These are phyloP conservation scores for Hyposoter dolosus DNA, from an alignment of 2,888 invertebrate species.

Conservation along the genomic window DNA sequence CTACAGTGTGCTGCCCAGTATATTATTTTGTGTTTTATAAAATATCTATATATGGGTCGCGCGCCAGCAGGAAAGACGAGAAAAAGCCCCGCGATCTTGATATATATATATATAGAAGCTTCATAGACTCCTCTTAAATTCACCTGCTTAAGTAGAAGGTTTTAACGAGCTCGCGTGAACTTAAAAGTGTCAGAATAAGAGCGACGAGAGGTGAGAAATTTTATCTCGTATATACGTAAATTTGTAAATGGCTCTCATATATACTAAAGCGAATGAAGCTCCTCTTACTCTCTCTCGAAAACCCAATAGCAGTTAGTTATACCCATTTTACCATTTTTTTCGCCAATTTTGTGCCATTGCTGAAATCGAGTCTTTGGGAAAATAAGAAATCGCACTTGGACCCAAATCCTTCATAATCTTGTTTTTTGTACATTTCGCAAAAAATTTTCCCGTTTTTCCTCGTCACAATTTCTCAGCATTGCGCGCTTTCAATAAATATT, in stretches of 20 bases:
- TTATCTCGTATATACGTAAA: conserved; percentile 16
- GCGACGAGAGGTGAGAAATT: conserved; percentile 21
- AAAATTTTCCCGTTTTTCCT: too few relatives aligned
- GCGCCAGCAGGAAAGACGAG: conserved; percentile 23
- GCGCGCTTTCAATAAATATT: too few relatives aligned
- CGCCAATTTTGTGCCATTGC: too few relatives aligned
- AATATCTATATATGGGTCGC: neutral
- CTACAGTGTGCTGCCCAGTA: neutral
- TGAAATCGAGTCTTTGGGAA: too few relatives aligned
- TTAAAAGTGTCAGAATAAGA: conserved; percentile 55
- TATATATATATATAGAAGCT: conserved; percentile 24
- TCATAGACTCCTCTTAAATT: conserved; percentile 54
- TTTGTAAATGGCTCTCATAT: neutral
- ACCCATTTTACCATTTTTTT: neutral
- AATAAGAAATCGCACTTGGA: too few relatives aligned
- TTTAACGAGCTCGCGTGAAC: conserved; percentile 62
- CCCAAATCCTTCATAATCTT: too few relatives aligned
- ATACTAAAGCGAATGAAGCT: conserved; percentile 41
- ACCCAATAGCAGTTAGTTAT: neutral
- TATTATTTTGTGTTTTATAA: neutral
- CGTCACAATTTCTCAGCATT: too few relatives aligned
- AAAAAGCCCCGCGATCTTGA: too few relatives aligned
- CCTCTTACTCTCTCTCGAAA: neutral
- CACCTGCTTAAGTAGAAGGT: conserved; percentile 51
- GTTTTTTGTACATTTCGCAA: too few relatives aligned